phyloP scores from a whole-genome alignment of 2,888 invertebrate genomes.

The Cephalotes varians region DNA sequence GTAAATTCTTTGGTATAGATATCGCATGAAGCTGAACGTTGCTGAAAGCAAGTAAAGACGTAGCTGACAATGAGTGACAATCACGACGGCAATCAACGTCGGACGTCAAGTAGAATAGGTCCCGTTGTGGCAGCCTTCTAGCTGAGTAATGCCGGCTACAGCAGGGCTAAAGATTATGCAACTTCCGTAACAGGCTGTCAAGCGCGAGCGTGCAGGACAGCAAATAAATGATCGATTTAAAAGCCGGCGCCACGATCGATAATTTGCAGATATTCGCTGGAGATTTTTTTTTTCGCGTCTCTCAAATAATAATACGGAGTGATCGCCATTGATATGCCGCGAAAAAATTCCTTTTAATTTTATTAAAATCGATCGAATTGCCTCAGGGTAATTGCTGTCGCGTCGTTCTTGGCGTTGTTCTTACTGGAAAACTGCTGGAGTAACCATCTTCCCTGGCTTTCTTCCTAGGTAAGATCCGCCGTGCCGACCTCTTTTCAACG shows the following conservation, averaged over 20 bases:
- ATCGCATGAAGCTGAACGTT: neutral
- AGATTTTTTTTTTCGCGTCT: neutral
- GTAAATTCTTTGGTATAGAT: neutral
- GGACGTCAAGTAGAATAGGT: constrained; percentile 65
- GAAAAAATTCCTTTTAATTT: constrained; percentile 3
- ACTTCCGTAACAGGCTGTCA: constrained; percentile 32
- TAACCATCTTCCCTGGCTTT: neutral
- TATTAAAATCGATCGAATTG: neutral
- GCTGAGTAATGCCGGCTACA: constrained; percentile 42
- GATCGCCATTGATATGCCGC: neutral
- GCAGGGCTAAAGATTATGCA: constrained; percentile 39
- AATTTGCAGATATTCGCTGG: neutral
- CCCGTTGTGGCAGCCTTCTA: constrained; percentile 59
- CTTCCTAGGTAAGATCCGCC: neutral
- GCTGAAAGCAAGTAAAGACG: constrained; percentile 24
- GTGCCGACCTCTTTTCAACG: neutral
- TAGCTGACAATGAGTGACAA: constrained; percentile 43
- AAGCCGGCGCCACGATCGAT: neutral
- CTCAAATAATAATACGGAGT: neutral
- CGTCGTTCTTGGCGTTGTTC: neutral
- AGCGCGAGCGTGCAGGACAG: neutral
- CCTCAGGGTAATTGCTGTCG: neutral
- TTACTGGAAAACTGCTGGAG: neutral
- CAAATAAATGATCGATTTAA: constrained; percentile 18
- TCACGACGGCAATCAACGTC: constrained; percentile 39